Evolutionary conservation across 2,113 vertebrate species (phyloP), one percentile per base, ranked within the genome.

Genomic region (Gasterosteus aculeatus): DNA sequence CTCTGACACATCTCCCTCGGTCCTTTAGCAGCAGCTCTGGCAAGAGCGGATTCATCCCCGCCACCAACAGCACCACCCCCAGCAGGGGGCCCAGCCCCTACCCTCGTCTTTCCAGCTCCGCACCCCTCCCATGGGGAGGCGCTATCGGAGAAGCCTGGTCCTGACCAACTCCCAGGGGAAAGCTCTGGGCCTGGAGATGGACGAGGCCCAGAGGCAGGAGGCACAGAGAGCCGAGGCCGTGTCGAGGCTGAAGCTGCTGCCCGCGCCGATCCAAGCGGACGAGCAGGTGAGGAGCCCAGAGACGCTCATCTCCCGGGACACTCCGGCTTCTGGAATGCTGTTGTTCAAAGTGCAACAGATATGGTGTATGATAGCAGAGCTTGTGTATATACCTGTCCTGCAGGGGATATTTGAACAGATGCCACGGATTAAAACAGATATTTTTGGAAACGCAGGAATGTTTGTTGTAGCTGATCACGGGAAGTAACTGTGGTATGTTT

Each of bases 161-260:
- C 74, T 86, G 66, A 82, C 82, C 59, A 87, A 82, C 56, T 61
- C 69, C 63, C 80, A 87, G 58, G 86, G 83, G 2, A 74, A 67
- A 1, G 9, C 85, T 33, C 41, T 70, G 26, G 80, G 73, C 44
- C 70, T 53, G 9, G 91, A 93, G 38, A 63, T 70, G 61, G 87
- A 82, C 18, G 59, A 18, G 4, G 66, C 72, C 8, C 82, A 82
- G 46, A 75, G 80, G 75, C 85, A 87, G 51, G 79, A 54, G 0
- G 92, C 92, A 70, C 91, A 91, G 67, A 89, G 90, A 62, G 88
- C 91, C 0, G 88, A 93, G 64, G 93, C 93, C 1, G 88, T 93
- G 69, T 90, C 92, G 2, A 92, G 88, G 77, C 78, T 94, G n/a
- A 95, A 93, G 80, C 82, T 94, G 59, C 87, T 95, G 59, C 82